Conservation (phyloP, 2,797 vertebrate species). For the Chrosomus eos region DNA sequence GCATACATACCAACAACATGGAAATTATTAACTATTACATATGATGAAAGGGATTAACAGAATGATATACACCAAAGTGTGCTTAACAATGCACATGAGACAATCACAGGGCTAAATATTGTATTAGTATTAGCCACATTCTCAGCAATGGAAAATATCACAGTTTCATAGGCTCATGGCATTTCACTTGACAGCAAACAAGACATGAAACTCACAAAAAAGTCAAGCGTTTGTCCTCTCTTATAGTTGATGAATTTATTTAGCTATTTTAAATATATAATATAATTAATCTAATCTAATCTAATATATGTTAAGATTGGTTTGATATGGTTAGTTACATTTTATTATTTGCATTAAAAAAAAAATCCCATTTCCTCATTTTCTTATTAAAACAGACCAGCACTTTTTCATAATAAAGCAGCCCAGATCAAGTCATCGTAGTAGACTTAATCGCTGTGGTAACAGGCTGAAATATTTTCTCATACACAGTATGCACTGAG, state of each 20-base stretch:
- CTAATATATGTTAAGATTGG: background rate
- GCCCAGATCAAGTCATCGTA: background rate
- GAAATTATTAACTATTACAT: background rate
- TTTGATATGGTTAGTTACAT: background rate
- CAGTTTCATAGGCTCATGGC: background rate
- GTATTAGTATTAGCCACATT: background rate
- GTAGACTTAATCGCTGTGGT: background rate
- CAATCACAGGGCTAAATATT: background rate
- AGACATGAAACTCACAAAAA: background rate
- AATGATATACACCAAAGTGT: background rate
- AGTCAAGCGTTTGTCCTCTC: background rate
- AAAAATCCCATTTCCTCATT: background rate
- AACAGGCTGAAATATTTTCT: background rate
- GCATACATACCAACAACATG: background rate
- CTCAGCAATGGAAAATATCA: background rate
- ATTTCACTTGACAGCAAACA: background rate
- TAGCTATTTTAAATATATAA: background rate
- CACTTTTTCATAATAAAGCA: background rate
- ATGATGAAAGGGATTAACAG: background rate
- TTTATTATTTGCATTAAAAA: slow-evolving; percentile 4
- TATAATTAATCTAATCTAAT: background rate
- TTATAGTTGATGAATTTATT: background rate
- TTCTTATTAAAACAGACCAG: background rate
- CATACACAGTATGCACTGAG: background rate
- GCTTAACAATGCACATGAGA: background rate